Base-by-base conservation (phyloP, 2,888 invertebrate species). In the Azorinus chamasolen region DNA sequence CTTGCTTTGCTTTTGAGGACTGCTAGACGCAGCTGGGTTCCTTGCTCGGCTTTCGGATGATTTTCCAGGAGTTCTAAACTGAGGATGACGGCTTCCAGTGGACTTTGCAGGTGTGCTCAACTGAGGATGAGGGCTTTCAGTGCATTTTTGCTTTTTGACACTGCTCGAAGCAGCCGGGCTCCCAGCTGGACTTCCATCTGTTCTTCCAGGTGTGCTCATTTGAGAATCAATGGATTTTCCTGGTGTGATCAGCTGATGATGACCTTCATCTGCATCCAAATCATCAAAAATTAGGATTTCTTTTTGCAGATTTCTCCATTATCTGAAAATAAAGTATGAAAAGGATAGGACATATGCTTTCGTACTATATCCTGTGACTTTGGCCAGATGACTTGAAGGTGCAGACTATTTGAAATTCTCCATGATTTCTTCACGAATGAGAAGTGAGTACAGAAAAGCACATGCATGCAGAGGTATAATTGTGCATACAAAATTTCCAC, bases 311-410 rank as follows among this genome's bases (percentile, higher is more conserved):
- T 46, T 5, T 46, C 20, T 46, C 46, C 46, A 46, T 46, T 10
- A 20, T 46, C 46, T 16, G 46, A 46, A 46, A 46, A 46, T n/a
- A 46, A 46, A 46, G 46, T n/a, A 46, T 46, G 16, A 18, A n/a
- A 46, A 46, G 16, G 46, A 16, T 46, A 46, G 46, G 46, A 20
- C 46, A 46, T 16, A 16, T 46, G 46, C 20, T 46, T 46, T 5
- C 46, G 16, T 46, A 46, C 46, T 20, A 46, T 46, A 18, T 46
- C 46, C 46, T 46, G 46, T 46, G 46, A 46, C 46, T 46, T 46
- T 46, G 46, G 46, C 46, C 46, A 46, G 46, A 46, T 46, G 46
- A 46, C 20, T 46, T 16, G 46, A 10, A 46, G 46, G 46, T 46
- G 46, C 46, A 46, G 20, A 5, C 6, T 46, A 20, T 46, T 46